Percentiles rank a stretch among this genome's conserved stretches.
Evolutionary conservation across 1,140 invertebrate species (phyloP).

Genomic region (Leucophenga varia): DNA sequence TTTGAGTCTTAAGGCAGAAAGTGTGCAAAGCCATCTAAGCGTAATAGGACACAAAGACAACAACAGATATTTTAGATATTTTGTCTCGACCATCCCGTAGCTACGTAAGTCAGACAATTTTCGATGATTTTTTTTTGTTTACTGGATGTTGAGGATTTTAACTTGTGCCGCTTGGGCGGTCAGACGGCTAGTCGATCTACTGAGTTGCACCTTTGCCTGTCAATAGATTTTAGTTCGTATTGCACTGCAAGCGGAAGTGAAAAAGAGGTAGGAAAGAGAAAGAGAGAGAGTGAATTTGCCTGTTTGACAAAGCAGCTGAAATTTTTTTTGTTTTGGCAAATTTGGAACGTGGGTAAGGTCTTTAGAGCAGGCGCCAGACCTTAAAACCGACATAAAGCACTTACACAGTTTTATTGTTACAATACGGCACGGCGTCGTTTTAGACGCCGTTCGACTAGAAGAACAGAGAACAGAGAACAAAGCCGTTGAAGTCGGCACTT

Average conservation of each 20-base stretch:
- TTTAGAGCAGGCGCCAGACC: constrained; percentile 47
- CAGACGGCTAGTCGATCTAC: no score
- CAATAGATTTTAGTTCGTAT: constrained; percentile 1
- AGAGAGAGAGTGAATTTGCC: neutral
- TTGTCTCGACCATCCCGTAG: neutral
- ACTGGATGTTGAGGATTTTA: constrained; percentile 29
- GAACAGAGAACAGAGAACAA: no score
- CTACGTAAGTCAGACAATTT: constrained; percentile 28
- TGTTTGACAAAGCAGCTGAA: neutral
- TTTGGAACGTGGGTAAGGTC: constrained; percentile 29
- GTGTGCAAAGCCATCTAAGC: constrained; percentile 3
- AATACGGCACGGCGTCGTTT: no score
- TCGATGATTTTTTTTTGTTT: constrained; percentile 29
- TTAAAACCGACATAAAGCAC: constrained; percentile 33
- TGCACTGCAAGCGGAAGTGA: neutral
- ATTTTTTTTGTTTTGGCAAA: neutral
- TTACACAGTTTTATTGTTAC: constrained; percentile 24
- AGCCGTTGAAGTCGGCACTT: neutral
- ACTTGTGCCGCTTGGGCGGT: no score
- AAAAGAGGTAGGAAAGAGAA: no score
- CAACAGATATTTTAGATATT: constrained; percentile 9
- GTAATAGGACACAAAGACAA: constrained; percentile 6
- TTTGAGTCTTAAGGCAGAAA: neutral
- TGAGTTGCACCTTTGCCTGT: constrained; percentile 30
- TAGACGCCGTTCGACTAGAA: neutral